Evolutionary conservation across 2,888 invertebrate species (phyloP).

Genomic region (Suillia variegata): DNA sequence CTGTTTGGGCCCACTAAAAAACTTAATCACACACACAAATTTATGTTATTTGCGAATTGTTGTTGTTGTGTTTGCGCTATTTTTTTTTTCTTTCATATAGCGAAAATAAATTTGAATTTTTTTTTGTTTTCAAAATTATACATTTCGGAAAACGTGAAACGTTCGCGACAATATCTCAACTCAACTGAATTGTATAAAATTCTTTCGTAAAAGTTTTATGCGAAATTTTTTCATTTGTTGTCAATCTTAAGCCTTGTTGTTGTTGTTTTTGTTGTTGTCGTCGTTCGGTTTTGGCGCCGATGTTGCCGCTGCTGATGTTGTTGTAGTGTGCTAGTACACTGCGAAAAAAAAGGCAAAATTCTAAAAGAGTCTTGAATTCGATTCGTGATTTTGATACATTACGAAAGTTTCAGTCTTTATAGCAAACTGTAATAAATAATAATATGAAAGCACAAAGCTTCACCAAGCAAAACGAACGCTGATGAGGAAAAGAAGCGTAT

Average conservation of each 20-base stretch:
- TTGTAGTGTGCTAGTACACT: too few relatives aligned
- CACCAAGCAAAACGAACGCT: too few relatives aligned
- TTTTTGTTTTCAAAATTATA: background rate
- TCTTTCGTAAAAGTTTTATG: constrained; percentile 54
- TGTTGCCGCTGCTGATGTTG: too few relatives aligned
- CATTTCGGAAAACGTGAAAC: constrained; percentile 28
- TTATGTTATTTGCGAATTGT: background rate
- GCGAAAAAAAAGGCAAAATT: too few relatives aligned
- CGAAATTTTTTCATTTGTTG: constrained; percentile 22
- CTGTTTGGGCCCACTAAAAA: too few relatives aligned
- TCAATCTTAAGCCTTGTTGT: background rate
- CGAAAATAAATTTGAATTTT: background rate
- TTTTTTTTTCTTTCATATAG: too few relatives aligned
- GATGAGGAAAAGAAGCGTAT: too few relatives aligned
- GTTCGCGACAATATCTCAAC: constrained; percentile 52
- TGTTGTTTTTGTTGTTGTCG: constrained; percentile 10
- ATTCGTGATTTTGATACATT: too few relatives aligned
- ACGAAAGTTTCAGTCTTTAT: too few relatives aligned
- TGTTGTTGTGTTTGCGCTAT: background rate
- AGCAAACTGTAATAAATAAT: too few relatives aligned
- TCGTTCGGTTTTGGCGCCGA: constrained; percentile 9
- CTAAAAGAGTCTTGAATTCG: too few relatives aligned
- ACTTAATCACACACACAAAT: background rate
- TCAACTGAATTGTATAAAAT: constrained; percentile 51
- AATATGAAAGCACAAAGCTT: too few relatives aligned